Evolutionary conservation across 2,888 invertebrate genomes (phyloP), one percentile per base, ranked within the genome.

Genomic region (Scaptodrosophila latifasciaeformis): DNA sequence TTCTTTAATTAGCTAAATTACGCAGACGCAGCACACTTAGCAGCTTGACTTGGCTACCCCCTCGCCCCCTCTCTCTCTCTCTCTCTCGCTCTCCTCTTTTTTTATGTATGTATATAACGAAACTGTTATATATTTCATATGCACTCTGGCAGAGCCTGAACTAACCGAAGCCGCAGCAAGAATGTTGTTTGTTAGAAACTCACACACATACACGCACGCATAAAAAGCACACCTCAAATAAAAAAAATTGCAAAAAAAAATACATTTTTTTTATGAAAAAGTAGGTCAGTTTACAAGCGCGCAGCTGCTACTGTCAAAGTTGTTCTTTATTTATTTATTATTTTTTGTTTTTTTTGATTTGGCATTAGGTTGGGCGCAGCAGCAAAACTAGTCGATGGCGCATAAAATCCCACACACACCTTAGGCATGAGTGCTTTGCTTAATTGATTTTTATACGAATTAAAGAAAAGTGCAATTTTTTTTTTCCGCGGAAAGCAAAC

Each of bases 251-350:
- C 34, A 10, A 34, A 34, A 34, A 34, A n/a, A 13, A 34, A 1
- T n/a, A 9, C n/a, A n/a, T n/a, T n/a, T n/a, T n/a, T n/a, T n/a
- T n/a, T n/a, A n/a, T n/a, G n/a, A 59, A 71, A 63, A 71, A 71
- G 65, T 71, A 71, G 71, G 76, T 71, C 76, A 71, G 76, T 65
- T 71, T 71, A 69, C 46, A 59, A 49, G 52, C 49, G 50, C 49
- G 37, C 50, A 48, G 49, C 45, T 59, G 35, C 40, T 50, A 50
- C 53, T 31, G 45, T 47, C 49, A 52, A 34, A 10, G 43, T 21
- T 31, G 46, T 10, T 45, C 15, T 24, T 37, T 9, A 35, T 9
- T 5, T 12, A 35, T 10, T 35, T 17, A 37, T 17, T n/a, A n/a
- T 24, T 31, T 46, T 40, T 24, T 42, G 3, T 51, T 51, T 50